Base-by-base conservation (phyloP, 2,113 vertebrate genomes). In the Tetrax tetrax region DNA sequence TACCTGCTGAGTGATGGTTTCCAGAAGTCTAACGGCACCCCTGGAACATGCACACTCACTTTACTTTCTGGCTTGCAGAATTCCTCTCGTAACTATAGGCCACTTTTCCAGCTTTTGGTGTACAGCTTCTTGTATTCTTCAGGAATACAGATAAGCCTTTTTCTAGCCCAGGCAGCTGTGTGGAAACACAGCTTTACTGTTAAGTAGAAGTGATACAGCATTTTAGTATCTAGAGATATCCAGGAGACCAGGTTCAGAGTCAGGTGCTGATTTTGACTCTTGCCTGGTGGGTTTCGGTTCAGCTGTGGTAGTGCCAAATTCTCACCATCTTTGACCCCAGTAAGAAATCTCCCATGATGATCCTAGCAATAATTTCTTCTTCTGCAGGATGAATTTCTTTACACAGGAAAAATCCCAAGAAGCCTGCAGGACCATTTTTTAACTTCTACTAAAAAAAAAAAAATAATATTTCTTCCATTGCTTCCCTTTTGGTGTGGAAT, bases 1-100 rank as follows among this genome's bases (percentile, higher is more conserved):
- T 82, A 95, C 61, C 70, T 87, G 80, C 86, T 65, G 77, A 95
- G 77, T 91, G 90, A 96, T 91, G 31, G 51, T 51, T 97, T 96
- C 92, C 92, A 96, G 94, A 95, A 85, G 85, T 64, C 53, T 28
- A 91, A 50, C 1, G 1, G 61, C 37, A 95, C 12, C 28, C 54
- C 15, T 33, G 56, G 50, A 96, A 89, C 61, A 79, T 5, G 47
- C 35, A 13, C 27, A 69, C 23, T 63, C 38, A 50, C 71, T 94
- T 48, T 50, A 70, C 68, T 41, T 95, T 71, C 77, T 89, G 31
- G 9, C 69, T 82, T 84, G 51, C 20, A 87, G 41, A 65, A 91
- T 37, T 79, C 5, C 6, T 74, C 60, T 81, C 76, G 60, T 93
- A 93, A 82, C 19, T 60, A 24, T 38, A 53, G n/a, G 41, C 37